These are phyloP conservation scores for Aporophyla lueneburgensis DNA, from an alignment of 2,888 invertebrate species.

Conservation along the genomic window DNA sequence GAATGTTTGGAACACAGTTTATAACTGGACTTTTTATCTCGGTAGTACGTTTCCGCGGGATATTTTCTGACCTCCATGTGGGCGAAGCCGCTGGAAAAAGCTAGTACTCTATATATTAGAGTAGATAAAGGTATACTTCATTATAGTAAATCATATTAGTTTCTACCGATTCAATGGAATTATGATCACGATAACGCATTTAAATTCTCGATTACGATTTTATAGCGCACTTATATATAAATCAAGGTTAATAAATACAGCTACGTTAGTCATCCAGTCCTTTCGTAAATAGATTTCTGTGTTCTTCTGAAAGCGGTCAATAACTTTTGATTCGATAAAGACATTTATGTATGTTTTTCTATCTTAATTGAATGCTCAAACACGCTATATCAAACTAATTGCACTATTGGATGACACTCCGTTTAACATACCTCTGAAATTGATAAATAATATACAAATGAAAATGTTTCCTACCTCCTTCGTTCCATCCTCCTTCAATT, in stretches of 20 bases:
- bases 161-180: neutral
- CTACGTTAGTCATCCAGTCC: neutral
- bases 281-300: neutral
- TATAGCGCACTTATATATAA: neutral
- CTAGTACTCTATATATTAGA: too few species aligned
- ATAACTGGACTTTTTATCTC: too few species aligned
- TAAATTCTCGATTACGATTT: neutral
- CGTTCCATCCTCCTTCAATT: constrained; percentile 91
- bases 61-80: too few species aligned
- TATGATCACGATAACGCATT: neutral
- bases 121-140: too few species aligned
- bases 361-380: neutral
- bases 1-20: too few species aligned
- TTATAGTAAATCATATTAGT: neutral
- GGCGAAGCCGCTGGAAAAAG: too few species aligned
- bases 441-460: neutral
- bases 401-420: neutral
- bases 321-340: neutral
- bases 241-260: neutral
- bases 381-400: neutral
- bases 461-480: constrained; percentile 76
- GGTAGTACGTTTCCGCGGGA: too few species aligned
- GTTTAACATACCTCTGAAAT: constrained; percentile 5
- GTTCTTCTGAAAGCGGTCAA: neutral
- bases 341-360: neutral